phyloP scores from a whole-genome alignment of 2,113 vertebrate genomes.

The Percina caprodes region DNA sequence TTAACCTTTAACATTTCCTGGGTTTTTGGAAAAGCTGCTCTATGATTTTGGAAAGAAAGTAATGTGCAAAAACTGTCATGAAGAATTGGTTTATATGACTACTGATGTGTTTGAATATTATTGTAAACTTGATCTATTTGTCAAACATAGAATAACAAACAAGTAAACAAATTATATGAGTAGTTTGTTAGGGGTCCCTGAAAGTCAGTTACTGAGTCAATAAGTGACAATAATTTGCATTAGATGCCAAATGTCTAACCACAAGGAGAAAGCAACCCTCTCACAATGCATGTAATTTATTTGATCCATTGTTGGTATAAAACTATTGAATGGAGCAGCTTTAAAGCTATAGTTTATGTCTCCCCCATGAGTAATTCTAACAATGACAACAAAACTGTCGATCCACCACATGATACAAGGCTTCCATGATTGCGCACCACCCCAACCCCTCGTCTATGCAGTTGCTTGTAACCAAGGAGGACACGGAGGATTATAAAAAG shows the following conservation, averaged over 20 bases:
- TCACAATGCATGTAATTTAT: not conserved
- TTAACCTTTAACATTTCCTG: constrained; percentile 65
- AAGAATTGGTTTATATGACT: not conserved
- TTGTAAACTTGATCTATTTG: not conserved
- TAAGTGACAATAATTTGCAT: not conserved
- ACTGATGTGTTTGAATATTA: not conserved
- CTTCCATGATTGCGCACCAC: too few species aligned
- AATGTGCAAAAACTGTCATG: not conserved
- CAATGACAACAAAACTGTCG: too few species aligned
- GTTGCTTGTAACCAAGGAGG: too few species aligned
- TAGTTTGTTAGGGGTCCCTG: not conserved
- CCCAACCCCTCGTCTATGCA: too few species aligned
- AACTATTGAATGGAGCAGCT: not conserved
- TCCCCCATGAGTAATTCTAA: too few species aligned
- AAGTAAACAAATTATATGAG: too few species aligned
- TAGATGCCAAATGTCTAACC: not conserved
- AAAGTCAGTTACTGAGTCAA: not conserved
- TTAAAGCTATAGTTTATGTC: not conserved
- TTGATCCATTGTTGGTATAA: not conserved
- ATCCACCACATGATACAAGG: too few species aligned
- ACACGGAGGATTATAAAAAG: too few species aligned
- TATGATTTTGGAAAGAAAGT: constrained; percentile 29
- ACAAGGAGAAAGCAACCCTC: not conserved
- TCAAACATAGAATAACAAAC: not conserved
- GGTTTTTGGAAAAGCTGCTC: constrained; percentile 39